Conservation (phyloP, 2,113 vertebrate species). For the Phrynosoma blainvillii region DNA sequence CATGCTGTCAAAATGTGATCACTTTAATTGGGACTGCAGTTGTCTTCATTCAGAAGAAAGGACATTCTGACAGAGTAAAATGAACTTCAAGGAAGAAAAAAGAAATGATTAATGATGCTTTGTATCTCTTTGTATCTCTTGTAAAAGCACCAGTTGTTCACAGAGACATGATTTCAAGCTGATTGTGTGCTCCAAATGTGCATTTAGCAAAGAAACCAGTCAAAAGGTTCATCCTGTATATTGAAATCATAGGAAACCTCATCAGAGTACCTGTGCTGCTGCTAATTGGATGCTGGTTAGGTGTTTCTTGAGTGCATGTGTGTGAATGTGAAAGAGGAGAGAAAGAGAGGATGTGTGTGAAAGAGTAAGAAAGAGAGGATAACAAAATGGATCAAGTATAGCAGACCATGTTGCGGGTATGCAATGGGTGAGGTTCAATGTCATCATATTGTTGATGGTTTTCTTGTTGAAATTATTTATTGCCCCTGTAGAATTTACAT, state of each 20-base stretch:
- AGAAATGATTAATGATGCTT: slow-evolving; percentile 2
- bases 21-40: slow-evolving; percentile 31
- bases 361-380: not conserved
- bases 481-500: too few relatives aligned
- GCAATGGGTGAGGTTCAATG: not conserved
- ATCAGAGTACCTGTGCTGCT: not conserved
- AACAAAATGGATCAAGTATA: not conserved
- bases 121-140: not conserved
- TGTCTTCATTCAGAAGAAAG: slow-evolving; percentile 17
- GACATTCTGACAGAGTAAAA: slow-evolving; percentile 6
- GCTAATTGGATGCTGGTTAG: not conserved
- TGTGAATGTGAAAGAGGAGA: rapidly evolving
- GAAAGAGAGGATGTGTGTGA: not conserved
- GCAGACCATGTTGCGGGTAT: not conserved
- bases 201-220: slow-evolving; percentile 34
- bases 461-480: too few relatives aligned
- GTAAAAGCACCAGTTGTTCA: slow-evolving; percentile 10
- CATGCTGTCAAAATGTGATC: slow-evolving; percentile 40
- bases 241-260: not conserved
- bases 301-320: not conserved
- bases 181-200: not conserved
- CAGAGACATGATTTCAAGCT: not conserved
- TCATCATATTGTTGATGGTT: not conserved
- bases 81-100: not conserved
- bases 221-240: slow-evolving; percentile 27